Percentiles rank a stretch among this genome's conserved stretches.
Conservation (phyloP, 1,140 invertebrate genomes). For the Dreissena polymorpha region DNA sequence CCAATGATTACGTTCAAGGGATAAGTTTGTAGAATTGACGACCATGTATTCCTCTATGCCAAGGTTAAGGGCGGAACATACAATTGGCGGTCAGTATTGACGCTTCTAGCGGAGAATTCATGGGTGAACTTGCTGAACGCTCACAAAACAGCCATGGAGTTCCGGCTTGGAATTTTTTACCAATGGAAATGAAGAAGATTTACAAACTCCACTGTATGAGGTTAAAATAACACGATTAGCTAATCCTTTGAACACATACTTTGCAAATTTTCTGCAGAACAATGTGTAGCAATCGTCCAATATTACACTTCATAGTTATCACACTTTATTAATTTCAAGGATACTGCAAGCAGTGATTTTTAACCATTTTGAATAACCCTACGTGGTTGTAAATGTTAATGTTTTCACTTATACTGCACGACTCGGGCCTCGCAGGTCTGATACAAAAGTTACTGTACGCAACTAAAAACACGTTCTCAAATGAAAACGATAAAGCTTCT, state of each 20-base stretch:
- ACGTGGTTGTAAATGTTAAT: no score
- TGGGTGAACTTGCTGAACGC: conserved; percentile 34
- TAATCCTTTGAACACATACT: no score
- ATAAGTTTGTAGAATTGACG: conserved; percentile 18
- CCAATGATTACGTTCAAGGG: conserved; percentile 6
- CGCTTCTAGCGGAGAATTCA: conserved; percentile 45
- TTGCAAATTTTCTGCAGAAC: no score
- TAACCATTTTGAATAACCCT: no score
- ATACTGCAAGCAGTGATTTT: no score
- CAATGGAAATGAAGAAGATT: conserved; percentile 27
- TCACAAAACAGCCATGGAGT: conserved; percentile 33
- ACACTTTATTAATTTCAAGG: no score
- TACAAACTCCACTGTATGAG: conserved; percentile 35
- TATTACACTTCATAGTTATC: no score
- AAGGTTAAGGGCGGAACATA: conserved; percentile 23
- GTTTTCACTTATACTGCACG: no score
- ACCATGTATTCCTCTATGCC: conserved; percentile 12
- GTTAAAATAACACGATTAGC: no score
- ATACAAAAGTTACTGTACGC: not conserved
- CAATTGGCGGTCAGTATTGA: conserved; percentile 35
- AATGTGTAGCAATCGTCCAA: no score
- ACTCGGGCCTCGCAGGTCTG: not conserved
- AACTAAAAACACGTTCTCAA: not conserved
- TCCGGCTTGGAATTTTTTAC: conserved; percentile 14
- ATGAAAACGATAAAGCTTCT: not conserved